A percentile compares a stretch with the other conserved stretches of the same genome.
Evolutionary conservation across 1,140 invertebrate species (phyloP).

Genomic region (Nasonia giraulti): DNA sequence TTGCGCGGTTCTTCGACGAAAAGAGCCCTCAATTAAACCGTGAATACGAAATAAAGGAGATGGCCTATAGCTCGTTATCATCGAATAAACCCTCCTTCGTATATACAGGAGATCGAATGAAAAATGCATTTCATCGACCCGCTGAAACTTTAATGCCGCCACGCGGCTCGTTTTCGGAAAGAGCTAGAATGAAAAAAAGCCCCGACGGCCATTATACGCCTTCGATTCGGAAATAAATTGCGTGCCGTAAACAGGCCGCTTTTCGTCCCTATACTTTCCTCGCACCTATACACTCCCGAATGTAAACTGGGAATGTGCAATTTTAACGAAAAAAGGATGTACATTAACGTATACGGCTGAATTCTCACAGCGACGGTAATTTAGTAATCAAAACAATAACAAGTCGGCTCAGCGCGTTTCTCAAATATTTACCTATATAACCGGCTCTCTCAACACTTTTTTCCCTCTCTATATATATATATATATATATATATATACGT

Average conservation of each 20-base stretch:
- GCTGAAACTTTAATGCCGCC: conserved; percentile 70
- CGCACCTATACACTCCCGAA: neutral
- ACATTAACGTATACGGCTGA: too few species aligned
- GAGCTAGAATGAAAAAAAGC: neutral
- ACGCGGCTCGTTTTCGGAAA: conserved; percentile 51
- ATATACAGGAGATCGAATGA: conserved; percentile 12
- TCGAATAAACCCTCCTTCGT: neutral
- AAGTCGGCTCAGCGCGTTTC: neutral
- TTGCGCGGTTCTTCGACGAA: neutral
- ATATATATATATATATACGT: neutral
- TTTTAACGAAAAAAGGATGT: neutral
- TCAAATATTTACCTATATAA: neutral
- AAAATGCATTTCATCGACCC: conserved; percentile 50
- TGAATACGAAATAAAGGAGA: conserved; percentile 16
- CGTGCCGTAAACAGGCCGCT: conserved; percentile 71
- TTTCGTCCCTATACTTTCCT: conserved; percentile 49
- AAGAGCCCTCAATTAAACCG: neutral
- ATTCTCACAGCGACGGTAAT: too few species aligned
- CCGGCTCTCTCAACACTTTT: neutral
- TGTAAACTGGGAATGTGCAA: neutral
- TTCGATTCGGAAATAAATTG: conserved; percentile 74
- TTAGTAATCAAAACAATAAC: neutral
- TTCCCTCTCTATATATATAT: too few species aligned
- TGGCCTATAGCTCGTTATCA: too few species aligned
- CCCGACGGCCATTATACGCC: conserved; percentile 67